These are phyloP conservation scores for Drosophila neocordata DNA, from an alignment of 1,140 invertebrate genomes.

Conservation along the genomic window DNA sequence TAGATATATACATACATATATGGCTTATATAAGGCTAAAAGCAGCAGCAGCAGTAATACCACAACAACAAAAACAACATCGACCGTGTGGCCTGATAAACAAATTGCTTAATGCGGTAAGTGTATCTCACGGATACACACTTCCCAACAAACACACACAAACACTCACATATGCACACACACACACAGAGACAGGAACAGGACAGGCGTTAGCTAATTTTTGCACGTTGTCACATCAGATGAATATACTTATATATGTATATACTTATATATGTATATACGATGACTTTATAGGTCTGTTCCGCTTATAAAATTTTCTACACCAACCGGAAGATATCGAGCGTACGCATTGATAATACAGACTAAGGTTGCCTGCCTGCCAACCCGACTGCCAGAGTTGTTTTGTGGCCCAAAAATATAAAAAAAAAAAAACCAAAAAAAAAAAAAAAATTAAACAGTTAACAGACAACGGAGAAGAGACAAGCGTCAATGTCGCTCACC, in stretches of 20 bases:
- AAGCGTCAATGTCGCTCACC: slow-evolving; percentile 6
- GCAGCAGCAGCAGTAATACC: not conserved
- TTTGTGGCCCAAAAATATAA: slow-evolving; percentile 3
- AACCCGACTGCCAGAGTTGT: slow-evolving; percentile 1
- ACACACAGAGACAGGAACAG: slow-evolving; percentile 54
- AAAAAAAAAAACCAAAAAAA: not conserved
- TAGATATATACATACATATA: not conserved
- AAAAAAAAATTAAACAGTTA: slow-evolving; percentile 10
- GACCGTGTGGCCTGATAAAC: slow-evolving; percentile 41
- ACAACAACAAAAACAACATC: not conserved
- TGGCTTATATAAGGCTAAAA: slow-evolving; percentile 24
- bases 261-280: slow-evolving; percentile 2
- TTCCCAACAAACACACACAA: not conserved
- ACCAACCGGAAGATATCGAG: slow-evolving; percentile 59
- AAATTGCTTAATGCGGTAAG: slow-evolving; percentile 53
- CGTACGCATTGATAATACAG: slow-evolving; percentile 64
- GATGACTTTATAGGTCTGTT: slow-evolving; percentile 50
- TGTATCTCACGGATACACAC: slow-evolving; percentile 10
- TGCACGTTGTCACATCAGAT: slow-evolving; percentile 19
- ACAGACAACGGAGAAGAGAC: not conserved
- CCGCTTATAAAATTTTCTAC: slow-evolving; percentile 62
- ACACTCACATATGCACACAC: slow-evolving; percentile 11
- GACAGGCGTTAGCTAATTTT: slow-evolving; percentile 58
- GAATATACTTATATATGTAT: not conserved
- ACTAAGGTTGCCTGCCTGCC: slow-evolving; percentile 29